These are phyloP conservation scores for Patella vulgata DNA, from an alignment of 1,140 invertebrate genomes.

Conservation along the genomic window DNA sequence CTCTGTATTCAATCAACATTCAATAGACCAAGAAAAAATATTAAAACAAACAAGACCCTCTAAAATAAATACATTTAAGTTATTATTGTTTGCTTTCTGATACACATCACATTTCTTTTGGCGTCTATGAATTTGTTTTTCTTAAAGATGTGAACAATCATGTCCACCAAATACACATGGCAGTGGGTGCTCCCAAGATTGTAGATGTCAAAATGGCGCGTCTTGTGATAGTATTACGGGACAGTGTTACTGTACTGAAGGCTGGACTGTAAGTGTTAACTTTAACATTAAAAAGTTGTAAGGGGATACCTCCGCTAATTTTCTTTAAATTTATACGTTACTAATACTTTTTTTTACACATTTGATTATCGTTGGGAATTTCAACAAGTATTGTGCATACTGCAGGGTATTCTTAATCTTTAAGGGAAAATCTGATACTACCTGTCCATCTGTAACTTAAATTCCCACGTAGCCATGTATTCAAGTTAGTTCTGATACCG, in stretches of 20 bases:
- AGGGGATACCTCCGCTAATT: no score
- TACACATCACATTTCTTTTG: background rate
- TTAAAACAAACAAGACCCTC: background rate
- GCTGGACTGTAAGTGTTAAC: constrained; percentile 55
- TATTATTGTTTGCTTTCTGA: background rate
- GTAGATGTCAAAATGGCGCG: constrained; percentile 81
- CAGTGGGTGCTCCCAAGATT: constrained; percentile 79
- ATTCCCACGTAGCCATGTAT: no score
- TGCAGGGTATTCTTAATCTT: no score
- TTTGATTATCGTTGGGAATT: no score
- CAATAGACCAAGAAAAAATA: background rate
- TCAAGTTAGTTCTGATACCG: no score
- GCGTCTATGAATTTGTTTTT: no score
- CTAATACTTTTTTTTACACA: no score
- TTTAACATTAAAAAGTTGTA: no score
- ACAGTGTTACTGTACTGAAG: constrained; percentile 82
- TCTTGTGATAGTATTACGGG: constrained; percentile 83
- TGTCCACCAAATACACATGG: constrained; percentile 69
- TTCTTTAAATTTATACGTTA: no score
- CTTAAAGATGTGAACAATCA: constrained; percentile 72
- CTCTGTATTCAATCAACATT: background rate
- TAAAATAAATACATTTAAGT: background rate
- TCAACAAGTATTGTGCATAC: no score
- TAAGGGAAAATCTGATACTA: no score
- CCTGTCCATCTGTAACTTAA: no score